A percentile compares a stretch with the other conserved stretches of the same genome.
Evolutionary conservation across 2,888 invertebrate genomes (phyloP).

Genomic region (Dorcus hopei): DNA sequence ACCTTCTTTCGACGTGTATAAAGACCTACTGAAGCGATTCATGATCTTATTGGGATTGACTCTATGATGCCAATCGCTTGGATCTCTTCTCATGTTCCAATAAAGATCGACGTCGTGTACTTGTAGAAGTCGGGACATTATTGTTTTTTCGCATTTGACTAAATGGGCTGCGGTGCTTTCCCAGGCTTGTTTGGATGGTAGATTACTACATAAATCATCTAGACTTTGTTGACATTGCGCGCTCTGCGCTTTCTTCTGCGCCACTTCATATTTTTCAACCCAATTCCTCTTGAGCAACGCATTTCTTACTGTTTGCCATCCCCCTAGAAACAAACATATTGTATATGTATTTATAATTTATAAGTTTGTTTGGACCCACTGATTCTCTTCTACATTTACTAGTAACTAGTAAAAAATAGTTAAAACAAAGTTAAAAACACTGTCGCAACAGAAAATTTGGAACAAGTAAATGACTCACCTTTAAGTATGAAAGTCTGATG

Average conservation of each 20-base stretch:
- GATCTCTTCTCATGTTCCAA: constrained; percentile 86
- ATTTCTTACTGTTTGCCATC: constrained; percentile 67
- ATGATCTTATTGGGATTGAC: constrained; percentile 66
- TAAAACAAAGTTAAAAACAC: too few relatives aligned
- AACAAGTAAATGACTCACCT: constrained; percentile 38
- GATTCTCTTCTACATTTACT: too few relatives aligned
- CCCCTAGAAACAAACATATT: constrained; percentile 47
- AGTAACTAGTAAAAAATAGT: too few relatives aligned
- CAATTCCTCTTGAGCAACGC: constrained; percentile 70
- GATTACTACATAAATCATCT: constrained; percentile 45
- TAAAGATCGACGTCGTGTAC: constrained; percentile 81
- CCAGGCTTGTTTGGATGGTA: constrained; percentile 46
- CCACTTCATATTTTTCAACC: constrained; percentile 63
- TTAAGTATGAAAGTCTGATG: constrained; percentile 65
- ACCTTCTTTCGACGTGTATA: constrained; percentile 92
- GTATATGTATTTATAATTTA: too few relatives aligned
- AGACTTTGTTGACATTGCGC: constrained; percentile 10
- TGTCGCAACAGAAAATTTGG: neutral
- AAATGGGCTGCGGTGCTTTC: constrained; percentile 49
- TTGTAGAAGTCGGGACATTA: constrained; percentile 71
- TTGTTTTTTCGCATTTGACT: constrained; percentile 61
- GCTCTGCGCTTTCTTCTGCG: constrained; percentile 19
- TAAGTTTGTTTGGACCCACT: too few relatives aligned
- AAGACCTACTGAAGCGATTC: constrained; percentile 79
- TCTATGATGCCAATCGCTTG: constrained; percentile 66